A percentile compares a stretch with the other conserved stretches of the same genome.
Evolutionary conservation across 2,888 invertebrate species (phyloP).

Genomic region (Oasisia sp.): DNA sequence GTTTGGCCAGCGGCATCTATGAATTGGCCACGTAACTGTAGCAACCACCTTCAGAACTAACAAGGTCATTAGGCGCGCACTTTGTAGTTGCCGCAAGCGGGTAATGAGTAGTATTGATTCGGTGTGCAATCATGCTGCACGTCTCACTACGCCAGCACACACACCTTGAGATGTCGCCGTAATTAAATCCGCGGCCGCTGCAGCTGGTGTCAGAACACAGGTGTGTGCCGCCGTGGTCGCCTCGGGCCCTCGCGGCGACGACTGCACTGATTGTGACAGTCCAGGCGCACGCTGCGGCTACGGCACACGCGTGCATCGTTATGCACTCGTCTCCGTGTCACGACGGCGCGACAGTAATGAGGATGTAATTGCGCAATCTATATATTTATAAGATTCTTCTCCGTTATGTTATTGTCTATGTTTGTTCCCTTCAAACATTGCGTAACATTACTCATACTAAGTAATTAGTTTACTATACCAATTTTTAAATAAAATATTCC

Average conservation of each 20-base stretch:
- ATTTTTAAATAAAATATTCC: no score
- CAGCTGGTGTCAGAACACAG: background rate
- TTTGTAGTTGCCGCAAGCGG: conserved; percentile 12
- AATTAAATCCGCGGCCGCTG: background rate
- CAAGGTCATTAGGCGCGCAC: background rate
- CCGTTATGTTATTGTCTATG: background rate
- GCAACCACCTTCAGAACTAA: conserved; percentile 13
- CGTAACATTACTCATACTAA: background rate
- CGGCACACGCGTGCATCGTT: background rate
- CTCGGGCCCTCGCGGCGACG: background rate
- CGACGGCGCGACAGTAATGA: background rate
- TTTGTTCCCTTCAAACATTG: background rate
- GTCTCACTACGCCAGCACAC: background rate
- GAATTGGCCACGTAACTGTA: background rate
- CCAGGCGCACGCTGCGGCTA: no score
- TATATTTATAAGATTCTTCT: background rate
- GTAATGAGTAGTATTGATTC: conserved; percentile 6
- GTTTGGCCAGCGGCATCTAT: background rate
- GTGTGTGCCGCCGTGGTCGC: background rate
- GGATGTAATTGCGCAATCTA: background rate
- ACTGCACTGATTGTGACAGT: background rate
- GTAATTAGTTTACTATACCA: background rate
- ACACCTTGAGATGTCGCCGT: conserved; percentile 7
- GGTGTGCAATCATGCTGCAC: conserved; percentile 11
- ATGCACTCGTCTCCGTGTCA: background rate